phyloP scores from a whole-genome alignment of 2,888 invertebrate genomes.

The Megastigmus dorsalis region DNA sequence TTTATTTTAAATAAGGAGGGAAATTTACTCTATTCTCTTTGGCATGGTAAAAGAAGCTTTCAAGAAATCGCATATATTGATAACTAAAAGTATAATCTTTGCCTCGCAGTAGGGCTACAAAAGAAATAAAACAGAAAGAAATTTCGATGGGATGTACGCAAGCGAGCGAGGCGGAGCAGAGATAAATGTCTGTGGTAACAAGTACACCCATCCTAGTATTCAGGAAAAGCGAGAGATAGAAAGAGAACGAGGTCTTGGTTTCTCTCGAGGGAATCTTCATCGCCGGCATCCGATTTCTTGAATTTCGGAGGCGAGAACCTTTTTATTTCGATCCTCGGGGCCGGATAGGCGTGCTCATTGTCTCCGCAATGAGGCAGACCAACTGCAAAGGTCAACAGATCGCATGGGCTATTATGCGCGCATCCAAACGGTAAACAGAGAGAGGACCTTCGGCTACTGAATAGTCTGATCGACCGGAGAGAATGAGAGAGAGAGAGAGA shows the following conservation, averaged over 20 bases:
- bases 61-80: too few relatives aligned
- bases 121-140: not conserved
- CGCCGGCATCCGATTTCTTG: not conserved
- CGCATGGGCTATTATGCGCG: constrained; percentile 25
- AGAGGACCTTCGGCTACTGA: too few relatives aligned
- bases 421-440: constrained; percentile 41
- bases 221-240: not conserved
- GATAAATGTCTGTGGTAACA: constrained; percentile 25
- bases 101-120: too few relatives aligned
- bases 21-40: too few relatives aligned
- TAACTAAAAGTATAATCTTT: too few relatives aligned
- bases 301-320: constrained; percentile 13
- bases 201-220: too few relatives aligned
- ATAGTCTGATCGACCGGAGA: too few relatives aligned
- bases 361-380: not conserved
- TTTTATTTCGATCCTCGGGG: constrained; percentile 9
- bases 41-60: too few relatives aligned
- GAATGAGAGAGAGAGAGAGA: not conserved
- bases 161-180: constrained; percentile 35
- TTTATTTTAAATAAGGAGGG: too few relatives aligned
- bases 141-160: not conserved
- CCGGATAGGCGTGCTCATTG: constrained; percentile 44
- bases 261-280: constrained; percentile 32
- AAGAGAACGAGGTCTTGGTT: constrained; percentile 5
- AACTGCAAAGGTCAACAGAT: constrained; percentile 38